Percentiles rank a stretch among this genome's conserved stretches.
These are phyloP conservation scores for Sinocyclocheilus grahami DNA, from an alignment of 2,113 vertebrate species.

Conservation along the genomic window DNA sequence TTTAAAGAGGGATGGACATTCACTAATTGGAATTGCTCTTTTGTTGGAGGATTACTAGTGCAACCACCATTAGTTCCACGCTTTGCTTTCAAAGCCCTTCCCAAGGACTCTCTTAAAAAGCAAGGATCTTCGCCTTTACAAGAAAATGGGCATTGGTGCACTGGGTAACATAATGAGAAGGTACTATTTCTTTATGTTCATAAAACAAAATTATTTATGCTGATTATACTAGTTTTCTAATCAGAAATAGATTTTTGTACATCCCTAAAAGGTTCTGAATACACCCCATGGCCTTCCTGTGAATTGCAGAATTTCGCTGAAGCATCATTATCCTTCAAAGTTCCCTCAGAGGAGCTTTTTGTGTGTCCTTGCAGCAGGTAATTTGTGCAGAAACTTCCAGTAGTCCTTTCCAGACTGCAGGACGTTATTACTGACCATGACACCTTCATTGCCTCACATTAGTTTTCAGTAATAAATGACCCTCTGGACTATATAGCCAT, in stretches of 20 bases:
- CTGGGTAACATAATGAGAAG: neutral
- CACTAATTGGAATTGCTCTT: slow-evolving; percentile 38
- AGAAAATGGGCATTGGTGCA: neutral
- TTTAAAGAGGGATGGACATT: slow-evolving; percentile 27
- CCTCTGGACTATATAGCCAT: slow-evolving; percentile 15
- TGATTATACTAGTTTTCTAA: neutral
- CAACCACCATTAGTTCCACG: slow-evolving; percentile 8
- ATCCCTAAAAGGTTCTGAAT: neutral
- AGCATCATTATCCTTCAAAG: slow-evolving; percentile 33
- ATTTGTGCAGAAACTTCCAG: slow-evolving; percentile 13
- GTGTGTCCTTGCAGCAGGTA: slow-evolving; percentile 29
- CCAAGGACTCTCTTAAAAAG: slow-evolving; percentile 25
- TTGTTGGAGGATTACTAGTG: slow-evolving; percentile 23
- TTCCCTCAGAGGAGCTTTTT: slow-evolving; percentile 13
- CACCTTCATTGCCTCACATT: slow-evolving; percentile 29
- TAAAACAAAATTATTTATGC: slow-evolving; percentile 8
- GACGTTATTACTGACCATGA: slow-evolving; percentile 26
- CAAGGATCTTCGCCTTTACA: neutral
- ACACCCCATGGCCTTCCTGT: neutral
- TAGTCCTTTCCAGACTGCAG: neutral
- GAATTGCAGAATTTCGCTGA: neutral
- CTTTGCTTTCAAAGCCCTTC: slow-evolving; percentile 34
- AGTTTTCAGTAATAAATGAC: slow-evolving; percentile 15
- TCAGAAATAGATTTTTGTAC: slow-evolving; percentile 1
- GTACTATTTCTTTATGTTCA: neutral